Evolutionary conservation across 1,140 invertebrate species (phyloP).

Genomic region (Chrysopa pallens): DNA sequence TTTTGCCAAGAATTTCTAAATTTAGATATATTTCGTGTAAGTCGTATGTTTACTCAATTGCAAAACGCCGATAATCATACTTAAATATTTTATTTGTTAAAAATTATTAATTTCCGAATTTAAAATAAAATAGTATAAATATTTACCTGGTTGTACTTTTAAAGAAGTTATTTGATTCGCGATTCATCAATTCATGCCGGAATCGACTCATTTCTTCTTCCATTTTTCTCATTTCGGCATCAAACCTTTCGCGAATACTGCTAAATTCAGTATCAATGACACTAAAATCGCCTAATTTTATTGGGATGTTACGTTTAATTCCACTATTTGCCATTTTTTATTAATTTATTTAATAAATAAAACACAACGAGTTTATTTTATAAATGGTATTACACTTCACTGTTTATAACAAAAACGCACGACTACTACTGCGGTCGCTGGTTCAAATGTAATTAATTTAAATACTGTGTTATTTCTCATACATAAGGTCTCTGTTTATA

Average conservation of each 20-base stretch:
- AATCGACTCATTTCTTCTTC: constrained; percentile 97
- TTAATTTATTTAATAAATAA: constrained; percentile 1
- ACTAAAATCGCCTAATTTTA: constrained; percentile 84
- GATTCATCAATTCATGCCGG: constrained; percentile 79
- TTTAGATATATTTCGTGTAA: constrained; percentile 1
- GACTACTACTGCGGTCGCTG: no score
- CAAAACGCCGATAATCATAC: no score
- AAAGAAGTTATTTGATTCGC: constrained; percentile 79
- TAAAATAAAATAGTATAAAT: constrained; percentile 1
- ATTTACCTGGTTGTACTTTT: constrained; percentile 67
- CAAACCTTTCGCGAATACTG: constrained; percentile 87
- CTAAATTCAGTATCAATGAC: constrained; percentile 94
- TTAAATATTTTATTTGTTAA: no score
- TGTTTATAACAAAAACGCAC: no score
- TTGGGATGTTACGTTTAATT: constrained; percentile 77
- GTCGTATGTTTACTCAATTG: no score
- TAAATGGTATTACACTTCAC: no score
- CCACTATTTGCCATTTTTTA: constrained; percentile 54
- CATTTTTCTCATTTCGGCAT: constrained; percentile 93
- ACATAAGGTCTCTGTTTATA: no score
- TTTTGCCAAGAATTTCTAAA: no score
- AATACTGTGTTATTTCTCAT: no score
- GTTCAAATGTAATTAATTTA: no score
- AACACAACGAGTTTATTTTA: no score
- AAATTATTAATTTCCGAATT: no score